Base-by-base conservation (phyloP, 2,113 vertebrate species). In the Lontra canadensis region DNA sequence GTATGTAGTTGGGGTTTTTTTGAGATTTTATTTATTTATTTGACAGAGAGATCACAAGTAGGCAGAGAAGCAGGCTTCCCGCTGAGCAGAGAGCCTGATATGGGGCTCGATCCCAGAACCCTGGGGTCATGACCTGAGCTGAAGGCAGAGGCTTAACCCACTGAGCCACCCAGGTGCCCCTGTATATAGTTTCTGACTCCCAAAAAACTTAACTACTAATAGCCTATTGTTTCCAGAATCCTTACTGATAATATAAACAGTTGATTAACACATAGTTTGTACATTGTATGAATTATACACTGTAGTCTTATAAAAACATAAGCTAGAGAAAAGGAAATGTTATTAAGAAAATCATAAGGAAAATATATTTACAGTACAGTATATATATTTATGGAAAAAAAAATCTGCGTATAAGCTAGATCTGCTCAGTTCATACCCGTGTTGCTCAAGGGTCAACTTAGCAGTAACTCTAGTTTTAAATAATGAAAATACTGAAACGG, bases 401-500 rank as follows among this genome's bases (percentile, higher is more conserved):
- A 78, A 47, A 29, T 47, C 42, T 78, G 4, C 7, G 18, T 18
- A 10, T 78, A 78, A 47, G 42, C 49, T 1, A 4, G 74, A 18
- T 14, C 42, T 76, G 42, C 74, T 31, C 74, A 47, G 74, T 47
- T 78, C 74, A 78, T 13, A 78, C 15, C 42, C 14, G 18, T 78
- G 42, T 78, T 78, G 74, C 29, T 78, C 42, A 78, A 18, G 14
- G 26, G 14, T 47, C 42, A 78, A 18, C 39, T 78, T 67, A 65
- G 63, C 31, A 67, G 34, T 67, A 67, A 17, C 9, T 91, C 31
- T 76, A 95, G 6, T 95, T 97, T 89, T 87, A 82, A 96, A 42
- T 76, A 84, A 63, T 63, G 25, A 91, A 92, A 96, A 90, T 83
- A 91, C 9, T 44, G 47, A 95, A 87, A 65, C 78, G n/a, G 10